These are phyloP conservation scores for Neofelis nebulosa DNA, from an alignment of 2,113 vertebrate genomes.

Conservation along the genomic window DNA sequence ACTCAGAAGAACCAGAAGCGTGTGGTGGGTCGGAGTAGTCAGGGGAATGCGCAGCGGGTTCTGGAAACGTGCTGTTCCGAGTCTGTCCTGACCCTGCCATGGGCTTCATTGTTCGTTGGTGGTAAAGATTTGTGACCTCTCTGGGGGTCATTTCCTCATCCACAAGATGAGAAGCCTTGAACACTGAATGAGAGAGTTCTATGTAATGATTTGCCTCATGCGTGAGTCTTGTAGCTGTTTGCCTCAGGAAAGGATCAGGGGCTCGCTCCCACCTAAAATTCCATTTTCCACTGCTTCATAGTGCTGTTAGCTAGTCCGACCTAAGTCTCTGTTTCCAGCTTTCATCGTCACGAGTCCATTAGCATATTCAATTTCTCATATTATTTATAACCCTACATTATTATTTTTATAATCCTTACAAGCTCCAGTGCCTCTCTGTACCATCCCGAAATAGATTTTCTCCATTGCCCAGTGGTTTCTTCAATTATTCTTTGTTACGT, in stretches of 20 bases:
- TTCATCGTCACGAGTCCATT: conserved; percentile 50
- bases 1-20: not conserved
- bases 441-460: conserved; percentile 48
- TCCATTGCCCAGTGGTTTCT: conserved; percentile 51
- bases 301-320: conserved; percentile 32
- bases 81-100: rapidly evolving
- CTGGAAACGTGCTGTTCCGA: rapidly evolving
- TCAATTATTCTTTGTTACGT: conserved; percentile 34
- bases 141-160: not conserved
- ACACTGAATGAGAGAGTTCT: not conserved
- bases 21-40: rapidly evolving
- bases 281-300: not conserved
- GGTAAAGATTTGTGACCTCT: not conserved
- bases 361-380: conserved; percentile 66
- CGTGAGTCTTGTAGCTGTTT: not conserved
- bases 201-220: not conserved
- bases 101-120: not conserved
- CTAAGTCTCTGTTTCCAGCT: conserved; percentile 27
- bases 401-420: conserved; percentile 70
- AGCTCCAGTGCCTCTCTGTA: conserved; percentile 35
- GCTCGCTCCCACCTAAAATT: not conserved
- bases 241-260: not conserved
- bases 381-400: conserved; percentile 62
- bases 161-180: not conserved
- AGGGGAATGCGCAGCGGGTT: not conserved